Evolutionary conservation across 2,113 vertebrate genomes (phyloP), one percentile per base, ranked within the genome.

Genomic region (Microtus richardsoni): DNA sequence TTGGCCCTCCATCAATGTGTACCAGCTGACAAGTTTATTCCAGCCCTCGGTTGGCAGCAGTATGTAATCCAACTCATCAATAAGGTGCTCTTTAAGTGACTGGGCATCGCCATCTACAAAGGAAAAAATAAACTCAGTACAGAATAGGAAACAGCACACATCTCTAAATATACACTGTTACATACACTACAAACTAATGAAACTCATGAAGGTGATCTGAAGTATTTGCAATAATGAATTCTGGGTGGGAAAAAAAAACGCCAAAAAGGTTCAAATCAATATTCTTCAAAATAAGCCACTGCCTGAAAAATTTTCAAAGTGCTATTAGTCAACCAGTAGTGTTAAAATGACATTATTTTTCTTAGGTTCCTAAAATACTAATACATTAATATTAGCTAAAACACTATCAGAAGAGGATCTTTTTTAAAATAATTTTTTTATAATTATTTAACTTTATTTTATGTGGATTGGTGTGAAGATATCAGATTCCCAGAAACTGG

Each of bases 11-110:
- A 98, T 99, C 96, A 99, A 91, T 0, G 99, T 99, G 95, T 99
- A 99, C 99, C 99, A 99, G 98, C 99, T 99, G 97, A 99, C 99
- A 70, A 99, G 98, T 98, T 99, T 99, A 98, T 99, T 99, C 99
- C 99, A 99, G 97, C 99, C 99, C 96, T 99, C 99, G 39, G 99
- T 99, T 60, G 99, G 99, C 94, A 99, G 99, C 95, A 99, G 98
- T 98, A 99, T 99, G 97, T 99, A 99, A 98, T 99, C 99, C 96
- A 99, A 98, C 98, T 99, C 99, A 98, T 99, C 99, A 79, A 99
- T 99, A 98, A 99, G 99, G 98, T 99, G 99, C 66, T 99, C 99
- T 97, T 99, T 99, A 97, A 99, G 99, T 95, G 99, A 99, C 97
- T 99, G 99, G 86, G 99, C 99, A 89, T 99, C 99, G 66, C 99